Evolutionary conservation across 2,113 vertebrate genomes (phyloP).

Genomic region (Bettongia penicillata): DNA sequence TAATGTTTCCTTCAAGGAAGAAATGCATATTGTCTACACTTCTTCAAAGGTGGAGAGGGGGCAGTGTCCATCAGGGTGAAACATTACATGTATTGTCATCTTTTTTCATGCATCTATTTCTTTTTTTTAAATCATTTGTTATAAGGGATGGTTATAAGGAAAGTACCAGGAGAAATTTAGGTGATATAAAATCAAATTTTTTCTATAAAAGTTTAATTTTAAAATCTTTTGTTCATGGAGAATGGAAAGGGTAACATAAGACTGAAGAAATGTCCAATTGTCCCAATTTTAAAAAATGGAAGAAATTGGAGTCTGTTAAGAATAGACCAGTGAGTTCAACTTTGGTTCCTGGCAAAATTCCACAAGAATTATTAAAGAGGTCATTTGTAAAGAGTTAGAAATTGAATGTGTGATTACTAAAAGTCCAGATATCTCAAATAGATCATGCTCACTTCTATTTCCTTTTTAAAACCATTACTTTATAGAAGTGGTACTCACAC

Average conservation of each 20-base stretch:
- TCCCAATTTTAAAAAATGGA: too few relatives aligned
- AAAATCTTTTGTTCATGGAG: too few relatives aligned
- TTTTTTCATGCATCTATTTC: background rate
- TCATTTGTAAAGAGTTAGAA: background rate
- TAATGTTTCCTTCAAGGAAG: background rate
- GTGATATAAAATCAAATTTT: too few relatives aligned
- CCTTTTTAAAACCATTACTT: background rate
- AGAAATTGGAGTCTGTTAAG: background rate
- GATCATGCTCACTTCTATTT: background rate
- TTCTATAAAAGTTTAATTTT: too few relatives aligned
- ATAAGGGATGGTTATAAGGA: too few relatives aligned
- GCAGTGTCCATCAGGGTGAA: background rate
- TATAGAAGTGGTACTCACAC: background rate
- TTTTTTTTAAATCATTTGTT: background rate
- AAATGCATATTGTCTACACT: background rate
- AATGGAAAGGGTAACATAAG: too few relatives aligned
- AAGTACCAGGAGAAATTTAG: too few relatives aligned
- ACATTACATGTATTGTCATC: background rate
- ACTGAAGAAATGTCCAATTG: too few relatives aligned
- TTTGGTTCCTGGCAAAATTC: background rate
- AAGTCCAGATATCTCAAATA: background rate
- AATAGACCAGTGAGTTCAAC: background rate
- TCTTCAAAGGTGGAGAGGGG: background rate
- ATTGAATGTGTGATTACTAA: background rate
- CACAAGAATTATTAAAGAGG: background rate